A percentile compares a stretch with the other conserved stretches of the same genome.
phyloP scores from a whole-genome alignment of 2,888 invertebrate genomes.

The Pollenia angustigena region DNA sequence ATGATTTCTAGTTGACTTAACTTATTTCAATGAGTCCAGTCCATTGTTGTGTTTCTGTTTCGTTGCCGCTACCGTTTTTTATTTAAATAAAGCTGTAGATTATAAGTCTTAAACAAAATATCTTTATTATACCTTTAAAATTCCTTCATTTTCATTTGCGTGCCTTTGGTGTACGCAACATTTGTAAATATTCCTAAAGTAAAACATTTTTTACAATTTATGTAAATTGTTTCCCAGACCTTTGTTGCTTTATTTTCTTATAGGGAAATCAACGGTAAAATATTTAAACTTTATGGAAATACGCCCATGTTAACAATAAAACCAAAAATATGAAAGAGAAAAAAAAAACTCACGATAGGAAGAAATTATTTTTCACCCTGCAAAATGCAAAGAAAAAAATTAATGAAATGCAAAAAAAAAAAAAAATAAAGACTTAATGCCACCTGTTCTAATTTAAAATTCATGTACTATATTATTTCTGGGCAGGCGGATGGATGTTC shows the following conservation, averaged over 20 bases:
- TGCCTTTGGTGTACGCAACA: neutral
- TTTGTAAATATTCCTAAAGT: constrained; percentile 50
- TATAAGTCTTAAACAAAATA: constrained; percentile 64
- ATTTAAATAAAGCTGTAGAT: constrained; percentile 66
- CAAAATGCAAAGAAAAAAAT: neutral
- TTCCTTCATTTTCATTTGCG: neutral
- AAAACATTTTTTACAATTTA: constrained; percentile 53
- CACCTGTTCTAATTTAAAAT: constrained; percentile 70
- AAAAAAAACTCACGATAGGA: constrained; percentile 21
- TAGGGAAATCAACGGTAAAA: constrained; percentile 47
- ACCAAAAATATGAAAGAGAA: constrained; percentile 2
- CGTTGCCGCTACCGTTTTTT: constrained; percentile 50
- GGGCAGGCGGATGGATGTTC: neutral
- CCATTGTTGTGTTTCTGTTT: constrained; percentile 22
- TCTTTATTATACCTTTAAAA: constrained; percentile 48
- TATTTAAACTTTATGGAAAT: constrained; percentile 52
- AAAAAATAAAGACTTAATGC: constrained; percentile 51
- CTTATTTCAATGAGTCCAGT: constrained; percentile 21
- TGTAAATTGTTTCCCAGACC: constrained; percentile 51
- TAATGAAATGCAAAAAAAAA: neutral
- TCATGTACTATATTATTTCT: constrained; percentile 56
- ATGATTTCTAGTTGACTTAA: constrained; percentile 28
- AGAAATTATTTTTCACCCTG: neutral
- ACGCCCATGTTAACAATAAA: constrained; percentile 20
- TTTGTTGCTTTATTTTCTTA: constrained; percentile 42